These are phyloP conservation scores for Puma concolor DNA, from an alignment of 2,113 vertebrate species.

Conservation along the genomic window DNA sequence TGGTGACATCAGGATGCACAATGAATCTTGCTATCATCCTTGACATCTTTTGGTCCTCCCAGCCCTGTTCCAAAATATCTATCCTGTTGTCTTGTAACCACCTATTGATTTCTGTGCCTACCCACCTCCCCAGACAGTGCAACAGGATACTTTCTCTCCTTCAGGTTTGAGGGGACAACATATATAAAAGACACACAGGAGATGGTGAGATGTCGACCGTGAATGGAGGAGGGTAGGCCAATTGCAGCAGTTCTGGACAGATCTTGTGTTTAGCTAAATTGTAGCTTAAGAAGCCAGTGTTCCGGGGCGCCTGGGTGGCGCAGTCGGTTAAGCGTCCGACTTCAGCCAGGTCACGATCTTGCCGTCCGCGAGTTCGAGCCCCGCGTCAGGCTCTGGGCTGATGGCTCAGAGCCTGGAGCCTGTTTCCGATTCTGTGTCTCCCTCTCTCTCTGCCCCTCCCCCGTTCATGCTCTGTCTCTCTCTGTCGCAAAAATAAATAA, in stretches of 20 bases:
- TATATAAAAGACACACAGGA: not conserved
- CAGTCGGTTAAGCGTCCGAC: too few relatives aligned
- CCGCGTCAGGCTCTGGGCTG: too few relatives aligned
- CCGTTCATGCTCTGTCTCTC: too few relatives aligned
- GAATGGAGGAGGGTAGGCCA: not conserved
- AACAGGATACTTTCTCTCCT: not conserved
- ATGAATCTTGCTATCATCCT: not conserved
- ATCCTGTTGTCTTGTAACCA: not conserved
- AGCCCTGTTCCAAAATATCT: not conserved
- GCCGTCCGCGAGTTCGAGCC: too few relatives aligned
- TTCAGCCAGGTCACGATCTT: too few relatives aligned
- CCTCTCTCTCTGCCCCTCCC: too few relatives aligned
- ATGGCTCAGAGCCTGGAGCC: too few relatives aligned
- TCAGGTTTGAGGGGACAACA: not conserved
- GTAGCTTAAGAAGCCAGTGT: not conserved
- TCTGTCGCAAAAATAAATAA: too few relatives aligned
- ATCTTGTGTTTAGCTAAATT: not conserved
- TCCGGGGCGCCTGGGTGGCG: too few relatives aligned
- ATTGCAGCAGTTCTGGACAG: not conserved
- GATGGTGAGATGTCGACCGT: rapidly evolving
- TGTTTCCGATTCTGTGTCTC: too few relatives aligned
- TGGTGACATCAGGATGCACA: not conserved
- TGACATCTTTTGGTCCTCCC: not conserved
- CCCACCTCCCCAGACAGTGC: not conserved
- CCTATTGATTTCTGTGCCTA: not conserved